Conservation (phyloP, 2,113 vertebrate genomes). For the Bubo bubo region DNA sequence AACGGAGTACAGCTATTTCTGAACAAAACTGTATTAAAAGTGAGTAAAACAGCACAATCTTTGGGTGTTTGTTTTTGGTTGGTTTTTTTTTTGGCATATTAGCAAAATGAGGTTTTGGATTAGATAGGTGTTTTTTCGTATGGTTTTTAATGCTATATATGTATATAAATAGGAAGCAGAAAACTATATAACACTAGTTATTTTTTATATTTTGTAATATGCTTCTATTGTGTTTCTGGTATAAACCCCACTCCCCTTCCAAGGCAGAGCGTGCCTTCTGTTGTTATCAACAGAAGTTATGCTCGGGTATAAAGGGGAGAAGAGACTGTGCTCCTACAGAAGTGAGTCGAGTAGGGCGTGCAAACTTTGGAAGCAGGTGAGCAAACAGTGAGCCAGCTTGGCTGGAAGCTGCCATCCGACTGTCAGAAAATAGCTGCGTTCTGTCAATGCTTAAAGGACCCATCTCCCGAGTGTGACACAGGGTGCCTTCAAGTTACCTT, state of each 20-base stretch:
- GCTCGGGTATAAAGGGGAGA: neutral
- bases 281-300: neutral
- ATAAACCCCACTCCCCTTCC: neutral
- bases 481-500: constrained; percentile 70
- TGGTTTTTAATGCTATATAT: constrained; percentile 70
- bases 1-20: constrained; percentile 54
- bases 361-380: constrained; percentile 22
- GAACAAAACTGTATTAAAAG: constrained; percentile 71
- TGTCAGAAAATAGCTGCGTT: neutral
- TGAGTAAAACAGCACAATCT: constrained; percentile 40
- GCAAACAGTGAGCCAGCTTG: neutral
- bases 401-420: neutral
- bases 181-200: constrained; percentile 71
- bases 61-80: constrained; percentile 10
- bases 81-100: constrained; percentile 33
- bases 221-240: constrained; percentile 65
- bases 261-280: constrained; percentile 1
- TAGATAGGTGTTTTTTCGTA: constrained; percentile 64
- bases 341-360: neutral
- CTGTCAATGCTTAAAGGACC: constrained; percentile 2
- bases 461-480: constrained; percentile 43
- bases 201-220: constrained; percentile 78
- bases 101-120: constrained; percentile 41
- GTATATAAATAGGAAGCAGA: constrained; percentile 71
- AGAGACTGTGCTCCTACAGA: neutral